Evolutionary conservation across 2,888 invertebrate genomes (phyloP).

Genomic region (Apeira syringaria): DNA sequence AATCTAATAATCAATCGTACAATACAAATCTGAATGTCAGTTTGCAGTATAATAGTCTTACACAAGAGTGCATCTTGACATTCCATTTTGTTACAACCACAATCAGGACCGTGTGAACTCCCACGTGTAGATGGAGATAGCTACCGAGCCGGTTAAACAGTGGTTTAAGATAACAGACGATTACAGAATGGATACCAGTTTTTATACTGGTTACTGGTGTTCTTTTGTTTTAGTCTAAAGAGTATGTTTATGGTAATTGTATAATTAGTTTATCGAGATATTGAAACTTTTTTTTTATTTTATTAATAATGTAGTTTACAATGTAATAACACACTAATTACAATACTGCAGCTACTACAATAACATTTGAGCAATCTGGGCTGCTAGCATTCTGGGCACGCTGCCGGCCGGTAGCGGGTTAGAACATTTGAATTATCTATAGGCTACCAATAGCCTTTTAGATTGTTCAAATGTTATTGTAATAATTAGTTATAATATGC

Average conservation of each 20-base stretch:
- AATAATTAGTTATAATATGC: too few relatives aligned
- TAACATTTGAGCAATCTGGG: too few relatives aligned
- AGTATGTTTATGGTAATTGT: conserved; percentile 7
- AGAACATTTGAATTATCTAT: too few relatives aligned
- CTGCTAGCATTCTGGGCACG: too few relatives aligned
- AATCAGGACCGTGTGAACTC: conserved; percentile 73
- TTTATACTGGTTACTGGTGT: conserved; percentile 13
- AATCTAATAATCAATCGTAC: too few relatives aligned
- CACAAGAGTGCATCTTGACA: conserved; percentile 78
- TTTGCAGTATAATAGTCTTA: conserved; percentile 52
- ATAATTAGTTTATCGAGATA: conserved; percentile 7
- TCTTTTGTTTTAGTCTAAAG: conserved; percentile 1
- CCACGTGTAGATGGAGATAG: conserved; percentile 57
- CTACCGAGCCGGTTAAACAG: conserved; percentile 61
- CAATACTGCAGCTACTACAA: too few relatives aligned
- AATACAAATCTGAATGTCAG: conserved; percentile 70
- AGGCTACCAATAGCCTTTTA: too few relatives aligned
- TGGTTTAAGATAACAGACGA: conserved; percentile 53
- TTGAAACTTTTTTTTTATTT: too few relatives aligned
- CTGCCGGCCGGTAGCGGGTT: too few relatives aligned
- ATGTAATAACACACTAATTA: too few relatives aligned
- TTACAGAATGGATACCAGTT: conserved; percentile 38
- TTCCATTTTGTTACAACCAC: conserved; percentile 73
- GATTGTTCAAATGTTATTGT: too few relatives aligned
- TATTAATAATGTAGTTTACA: too few relatives aligned